Conservation (phyloP, 2,888 invertebrate species). For the Ectobius pallidus region DNA sequence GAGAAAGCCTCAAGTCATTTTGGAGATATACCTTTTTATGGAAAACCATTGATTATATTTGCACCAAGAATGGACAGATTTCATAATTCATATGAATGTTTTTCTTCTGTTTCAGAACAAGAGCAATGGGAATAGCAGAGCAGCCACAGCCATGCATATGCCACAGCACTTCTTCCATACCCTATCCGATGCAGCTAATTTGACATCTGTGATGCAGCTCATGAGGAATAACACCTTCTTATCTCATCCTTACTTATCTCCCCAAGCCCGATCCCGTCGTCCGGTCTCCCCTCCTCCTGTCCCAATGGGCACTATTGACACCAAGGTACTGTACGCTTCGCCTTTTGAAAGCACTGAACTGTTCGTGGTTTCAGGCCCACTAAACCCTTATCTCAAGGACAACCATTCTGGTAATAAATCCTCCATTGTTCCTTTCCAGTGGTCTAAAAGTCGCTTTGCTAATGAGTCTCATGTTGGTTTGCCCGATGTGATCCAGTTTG, state of each 20-base stretch:
- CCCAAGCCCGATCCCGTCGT: too few species aligned
- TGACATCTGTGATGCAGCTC: conserved; percentile 46
- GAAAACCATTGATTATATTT: too few species aligned
- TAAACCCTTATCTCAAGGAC: conserved; percentile 49
- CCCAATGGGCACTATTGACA: conserved; percentile 63
- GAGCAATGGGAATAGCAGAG: too few species aligned
- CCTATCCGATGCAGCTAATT: neutral
- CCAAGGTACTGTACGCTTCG: conserved; percentile 59
- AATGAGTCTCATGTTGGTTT: conserved; percentile 70
- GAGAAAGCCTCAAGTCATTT: too few species aligned
- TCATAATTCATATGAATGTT: too few species aligned
- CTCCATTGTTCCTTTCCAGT: conserved; percentile 66
- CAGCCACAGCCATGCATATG: too few species aligned
- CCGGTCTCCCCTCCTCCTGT: conserved; percentile 42
- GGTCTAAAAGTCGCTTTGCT: conserved; percentile 72
- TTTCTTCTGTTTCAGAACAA: too few species aligned
- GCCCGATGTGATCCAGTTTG: conserved; percentile 76
- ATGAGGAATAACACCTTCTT: conserved; percentile 55
- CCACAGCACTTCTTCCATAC: neutral
- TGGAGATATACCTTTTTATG: too few species aligned
- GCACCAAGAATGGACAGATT: too few species aligned
- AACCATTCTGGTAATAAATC: neutral
- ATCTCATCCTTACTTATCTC: conserved; percentile 16
- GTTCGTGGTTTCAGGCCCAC: conserved; percentile 53
- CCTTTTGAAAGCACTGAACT: conserved; percentile 52